Evolutionary conservation across 2,888 invertebrate species (phyloP), one percentile per base, ranked within the genome.

Genomic region (Cyaniris semiargus): DNA sequence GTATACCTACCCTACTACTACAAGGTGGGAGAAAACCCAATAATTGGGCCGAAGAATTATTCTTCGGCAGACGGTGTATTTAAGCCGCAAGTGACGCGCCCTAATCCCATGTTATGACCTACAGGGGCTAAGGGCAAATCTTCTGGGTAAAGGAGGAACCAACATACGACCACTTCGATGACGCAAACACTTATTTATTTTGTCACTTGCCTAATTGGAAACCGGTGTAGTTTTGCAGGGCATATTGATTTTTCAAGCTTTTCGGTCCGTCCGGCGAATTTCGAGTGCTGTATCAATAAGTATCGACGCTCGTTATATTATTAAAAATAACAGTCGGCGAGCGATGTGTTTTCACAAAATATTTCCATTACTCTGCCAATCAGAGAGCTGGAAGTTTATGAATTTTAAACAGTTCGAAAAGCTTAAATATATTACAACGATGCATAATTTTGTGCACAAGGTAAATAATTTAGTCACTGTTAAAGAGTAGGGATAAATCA

Each of bases 351-450:
- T 66, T 66, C 66, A 66, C 66, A 27, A 66, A 66, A 66, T 66
- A 66, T 66, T 66, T 66, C 60, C 66, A 31, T 66, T 31, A 31
- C 66, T 31, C 27, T 18, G 66, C 13, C 66, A 66, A 66, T 66
- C 66, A 66, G 66, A 18, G 18, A 31, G 66, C 27, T 66, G 66
- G 18, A 66, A 27, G 15, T 18, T 66, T 66, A 27, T 66, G 27
- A 66, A 66, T 66, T 66, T 66, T 66, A 31, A 66, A 31, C 66
- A 31, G 27, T 6, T 27, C 31, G 27, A 66, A 66, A 60, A 13
- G 66, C 6, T 66, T 31, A 7, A 66, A 60, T 58, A 60, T 27
- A 66, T 31, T 31, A 66, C 13, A 60, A 60, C 23, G 4, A 60
- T 60, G 23, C 23, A 60, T 53, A 53, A 53, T 53, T 53, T 53